Conservation (phyloP, 2,113 vertebrate species). For the Nyctibius bracteatus region DNA sequence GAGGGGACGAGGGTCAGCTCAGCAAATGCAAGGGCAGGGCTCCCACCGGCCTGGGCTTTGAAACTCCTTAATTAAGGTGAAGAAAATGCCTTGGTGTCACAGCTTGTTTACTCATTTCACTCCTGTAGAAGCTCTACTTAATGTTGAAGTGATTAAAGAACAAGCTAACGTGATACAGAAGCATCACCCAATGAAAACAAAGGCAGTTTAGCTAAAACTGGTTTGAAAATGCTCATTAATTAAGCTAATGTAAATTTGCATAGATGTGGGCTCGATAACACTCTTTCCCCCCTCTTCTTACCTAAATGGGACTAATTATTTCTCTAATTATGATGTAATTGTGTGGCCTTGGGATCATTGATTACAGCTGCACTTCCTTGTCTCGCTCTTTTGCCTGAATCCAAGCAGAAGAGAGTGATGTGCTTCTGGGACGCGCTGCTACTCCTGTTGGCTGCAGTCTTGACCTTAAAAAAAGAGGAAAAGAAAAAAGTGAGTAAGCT, state of each 20-base stretch:
- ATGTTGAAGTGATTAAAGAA: neutral
- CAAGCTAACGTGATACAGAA: neutral
- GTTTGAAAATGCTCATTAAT: conserved; percentile 5
- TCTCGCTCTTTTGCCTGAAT: neutral
- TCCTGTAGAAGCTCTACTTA: neutral
- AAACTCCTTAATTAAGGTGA: neutral
- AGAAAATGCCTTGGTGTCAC: neutral
- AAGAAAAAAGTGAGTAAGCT: conserved; percentile 36
- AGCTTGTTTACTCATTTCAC: neutral
- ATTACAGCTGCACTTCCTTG: neutral
- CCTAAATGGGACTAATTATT: neutral
- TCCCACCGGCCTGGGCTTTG: neutral
- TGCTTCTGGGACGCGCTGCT: neutral
- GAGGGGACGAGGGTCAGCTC: neutral
- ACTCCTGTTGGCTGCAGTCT: neutral
- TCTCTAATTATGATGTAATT: neutral
- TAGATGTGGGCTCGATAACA: neutral
- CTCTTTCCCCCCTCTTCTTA: neutral
- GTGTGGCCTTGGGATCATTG: neutral
- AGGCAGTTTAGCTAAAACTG: neutral
- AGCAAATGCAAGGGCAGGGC: neutral
- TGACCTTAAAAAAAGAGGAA: conserved; percentile 38
- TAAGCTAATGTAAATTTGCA: neutral
- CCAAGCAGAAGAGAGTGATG: neutral
- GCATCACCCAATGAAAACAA: neutral